Conservation (phyloP, 2,113 vertebrate genomes). For the Chroicocephalus ridibundus region DNA sequence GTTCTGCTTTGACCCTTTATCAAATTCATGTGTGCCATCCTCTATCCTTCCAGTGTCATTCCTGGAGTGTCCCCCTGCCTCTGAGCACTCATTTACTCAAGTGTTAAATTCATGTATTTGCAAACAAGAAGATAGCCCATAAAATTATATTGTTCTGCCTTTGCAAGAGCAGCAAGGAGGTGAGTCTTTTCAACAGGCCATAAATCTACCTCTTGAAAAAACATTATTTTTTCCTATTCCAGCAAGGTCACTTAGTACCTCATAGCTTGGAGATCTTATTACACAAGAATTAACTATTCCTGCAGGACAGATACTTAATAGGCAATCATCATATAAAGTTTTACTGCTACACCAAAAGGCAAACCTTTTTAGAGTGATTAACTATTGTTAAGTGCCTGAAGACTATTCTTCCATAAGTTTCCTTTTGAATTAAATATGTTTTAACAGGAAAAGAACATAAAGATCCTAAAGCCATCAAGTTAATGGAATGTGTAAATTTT, state of each 20-base stretch:
- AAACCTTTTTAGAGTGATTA: slow-evolving; percentile 5
- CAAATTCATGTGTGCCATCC: not conserved
- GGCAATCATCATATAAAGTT: slow-evolving; percentile 2
- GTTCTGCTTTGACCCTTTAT: not conserved
- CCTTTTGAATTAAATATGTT: slow-evolving; percentile 17
- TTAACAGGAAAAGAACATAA: slow-evolving; percentile 22
- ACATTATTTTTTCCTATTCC: not conserved
- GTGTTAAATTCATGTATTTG: not conserved
- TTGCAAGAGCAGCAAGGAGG: not conserved
- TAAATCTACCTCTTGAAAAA: not conserved
- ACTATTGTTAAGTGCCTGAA: slow-evolving; percentile 2
- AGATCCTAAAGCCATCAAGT: not conserved
- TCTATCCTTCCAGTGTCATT: not conserved
- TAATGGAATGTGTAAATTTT: slow-evolving; percentile 41
- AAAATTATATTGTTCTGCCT: not conserved
- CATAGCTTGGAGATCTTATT: not conserved
- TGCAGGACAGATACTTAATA: not conserved
- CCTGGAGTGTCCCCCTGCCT: not conserved
- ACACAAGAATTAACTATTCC: slow-evolving; percentile 7
- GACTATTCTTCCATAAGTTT: not conserved
- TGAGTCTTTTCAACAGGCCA: not conserved
- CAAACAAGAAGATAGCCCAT: slow-evolving; percentile 12
- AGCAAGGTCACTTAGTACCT: not conserved
- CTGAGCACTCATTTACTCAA: not conserved
- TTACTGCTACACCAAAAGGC: not conserved